A percentile compares a stretch with the other conserved stretches of the same genome.
Conservation (phyloP, 2,888 invertebrate species). For the Trissoscelio sp. region DNA sequence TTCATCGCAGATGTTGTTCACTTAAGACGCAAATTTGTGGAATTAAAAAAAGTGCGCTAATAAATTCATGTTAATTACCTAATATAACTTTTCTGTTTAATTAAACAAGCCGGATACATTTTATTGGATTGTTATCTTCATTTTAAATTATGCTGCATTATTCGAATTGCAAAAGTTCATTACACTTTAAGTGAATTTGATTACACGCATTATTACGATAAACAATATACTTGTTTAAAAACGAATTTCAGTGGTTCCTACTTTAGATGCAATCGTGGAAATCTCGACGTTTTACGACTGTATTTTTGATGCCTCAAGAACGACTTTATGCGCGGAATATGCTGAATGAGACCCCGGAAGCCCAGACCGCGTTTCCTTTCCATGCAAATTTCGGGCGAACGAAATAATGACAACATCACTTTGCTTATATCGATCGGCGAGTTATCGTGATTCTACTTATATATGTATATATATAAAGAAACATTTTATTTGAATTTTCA, state of each 20-base stretch:
- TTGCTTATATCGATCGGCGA: conserved; percentile 62
- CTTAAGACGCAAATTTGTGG: conserved; percentile 5
- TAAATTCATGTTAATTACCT: conserved; percentile 29
- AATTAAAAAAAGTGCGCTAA: conserved; percentile 5
- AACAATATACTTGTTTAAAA: conserved; percentile 54
- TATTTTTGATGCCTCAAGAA: conserved; percentile 71
- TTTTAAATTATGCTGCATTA: conserved; percentile 13
- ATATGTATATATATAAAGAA: background rate
- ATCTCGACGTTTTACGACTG: conserved; percentile 66
- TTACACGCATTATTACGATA: conserved; percentile 47
- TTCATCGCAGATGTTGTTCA: conserved; percentile 40
- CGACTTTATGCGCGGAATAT: conserved; percentile 77
- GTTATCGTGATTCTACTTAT: conserved; percentile 46
- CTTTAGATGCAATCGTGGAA: conserved; percentile 64
- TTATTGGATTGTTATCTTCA: conserved; percentile 21
- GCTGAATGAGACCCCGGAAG: conserved; percentile 75
- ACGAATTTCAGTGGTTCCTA: conserved; percentile 56
- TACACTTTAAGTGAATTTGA: conserved; percentile 42
- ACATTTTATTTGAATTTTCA: too few relatives aligned
- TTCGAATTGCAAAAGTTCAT: conserved; percentile 24
- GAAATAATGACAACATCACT: conserved; percentile 78
- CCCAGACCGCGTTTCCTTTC: conserved; percentile 75
- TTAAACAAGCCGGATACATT: conserved; percentile 6
- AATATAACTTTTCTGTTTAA: background rate
- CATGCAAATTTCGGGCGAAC: conserved; percentile 76